Evolutionary conservation across 2,113 vertebrate species (phyloP).

Genomic region (Oryzias curvinotus): DNA sequence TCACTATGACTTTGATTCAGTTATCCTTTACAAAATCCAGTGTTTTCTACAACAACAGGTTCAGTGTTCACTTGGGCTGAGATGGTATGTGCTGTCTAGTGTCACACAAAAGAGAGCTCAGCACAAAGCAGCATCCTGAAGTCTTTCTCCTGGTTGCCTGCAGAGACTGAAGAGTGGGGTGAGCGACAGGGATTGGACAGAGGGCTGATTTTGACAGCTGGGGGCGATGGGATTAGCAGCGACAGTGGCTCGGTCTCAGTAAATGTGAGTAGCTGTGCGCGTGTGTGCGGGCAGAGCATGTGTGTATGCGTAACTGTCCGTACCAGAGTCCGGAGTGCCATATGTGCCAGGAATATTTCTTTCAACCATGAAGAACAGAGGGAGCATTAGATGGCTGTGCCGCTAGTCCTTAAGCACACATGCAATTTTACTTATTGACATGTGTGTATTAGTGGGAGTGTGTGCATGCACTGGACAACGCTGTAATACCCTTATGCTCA

Average conservation of each 20-base stretch:
- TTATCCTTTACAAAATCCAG: neutral
- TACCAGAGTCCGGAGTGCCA: conserved; percentile 33
- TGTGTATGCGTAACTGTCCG: conserved; percentile 17
- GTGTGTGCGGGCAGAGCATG: conserved; percentile 16
- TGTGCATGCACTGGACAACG: conserved; percentile 19
- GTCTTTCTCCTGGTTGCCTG: conserved; percentile 47
- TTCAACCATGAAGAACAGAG: conserved; percentile 28
- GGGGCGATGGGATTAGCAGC: conserved; percentile 67
- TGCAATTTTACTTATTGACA: conserved; percentile 13
- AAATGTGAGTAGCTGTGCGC: conserved; percentile 42
- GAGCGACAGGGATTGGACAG: conserved; percentile 39
- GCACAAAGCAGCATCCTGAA: conserved; percentile 44
- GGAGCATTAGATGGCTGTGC: conserved; percentile 6
- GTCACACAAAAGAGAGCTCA: conserved; percentile 16
- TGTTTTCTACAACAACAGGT: conserved; percentile 10
- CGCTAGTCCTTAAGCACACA: neutral
- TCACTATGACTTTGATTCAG: conserved; percentile 13
- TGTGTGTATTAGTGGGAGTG: neutral
- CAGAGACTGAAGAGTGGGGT: conserved; percentile 31
- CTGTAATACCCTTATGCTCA: conserved; percentile 52
- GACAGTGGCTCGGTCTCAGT: conserved; percentile 50
- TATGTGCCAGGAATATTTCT: conserved; percentile 57
- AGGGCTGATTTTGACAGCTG: conserved; percentile 69
- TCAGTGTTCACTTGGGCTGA: conserved; percentile 7
- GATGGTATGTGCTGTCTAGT: neutral